Percentiles rank a stretch among this genome's conserved stretches.
Evolutionary conservation across 2,888 invertebrate species (phyloP).

Genomic region (Scelioninae gen. 1): DNA sequence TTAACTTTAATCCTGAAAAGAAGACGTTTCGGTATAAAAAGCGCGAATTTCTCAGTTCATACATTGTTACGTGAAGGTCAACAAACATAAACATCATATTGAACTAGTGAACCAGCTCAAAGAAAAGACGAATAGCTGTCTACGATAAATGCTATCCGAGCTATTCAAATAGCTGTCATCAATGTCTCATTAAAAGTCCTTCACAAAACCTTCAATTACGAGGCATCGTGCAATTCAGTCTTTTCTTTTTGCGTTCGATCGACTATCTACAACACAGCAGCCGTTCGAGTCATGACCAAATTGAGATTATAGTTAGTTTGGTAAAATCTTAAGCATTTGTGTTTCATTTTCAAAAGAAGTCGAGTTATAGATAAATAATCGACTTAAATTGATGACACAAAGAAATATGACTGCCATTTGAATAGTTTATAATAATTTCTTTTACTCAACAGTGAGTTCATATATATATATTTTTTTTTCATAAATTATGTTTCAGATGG

Average conservation of each 20-base stretch:
- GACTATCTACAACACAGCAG: not conserved
- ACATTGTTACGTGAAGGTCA: conserved; percentile 51
- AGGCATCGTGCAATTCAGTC: conserved; percentile 24
- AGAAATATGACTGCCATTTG: not conserved
- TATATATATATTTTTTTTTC: not conserved
- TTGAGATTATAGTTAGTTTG: conserved; percentile 38
- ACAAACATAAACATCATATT: conserved; percentile 17
- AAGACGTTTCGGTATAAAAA: conserved; percentile 19
- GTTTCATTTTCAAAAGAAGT: conserved; percentile 19
- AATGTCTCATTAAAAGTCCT: conserved; percentile 73
- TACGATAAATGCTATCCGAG: conserved; percentile 70
- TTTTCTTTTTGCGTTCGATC: conserved; percentile 35
- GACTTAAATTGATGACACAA: conserved; percentile 1
- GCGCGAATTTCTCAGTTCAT: conserved; percentile 11
- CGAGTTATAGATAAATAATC: conserved; percentile 17
- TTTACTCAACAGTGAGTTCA: not conserved
- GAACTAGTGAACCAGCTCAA: conserved; percentile 44
- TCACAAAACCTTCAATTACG: conserved; percentile 69
- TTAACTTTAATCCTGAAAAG: not conserved
- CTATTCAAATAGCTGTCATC: conserved; percentile 74
- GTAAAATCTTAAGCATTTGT: conserved; percentile 35
- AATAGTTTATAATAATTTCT: too few species aligned
- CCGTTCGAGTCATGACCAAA: conserved; percentile 31
- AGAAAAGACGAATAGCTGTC: conserved; percentile 69
- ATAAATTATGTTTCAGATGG: too few species aligned